Conservation (phyloP, 2,797 vertebrate species). For the Agapornis canus region DNA sequence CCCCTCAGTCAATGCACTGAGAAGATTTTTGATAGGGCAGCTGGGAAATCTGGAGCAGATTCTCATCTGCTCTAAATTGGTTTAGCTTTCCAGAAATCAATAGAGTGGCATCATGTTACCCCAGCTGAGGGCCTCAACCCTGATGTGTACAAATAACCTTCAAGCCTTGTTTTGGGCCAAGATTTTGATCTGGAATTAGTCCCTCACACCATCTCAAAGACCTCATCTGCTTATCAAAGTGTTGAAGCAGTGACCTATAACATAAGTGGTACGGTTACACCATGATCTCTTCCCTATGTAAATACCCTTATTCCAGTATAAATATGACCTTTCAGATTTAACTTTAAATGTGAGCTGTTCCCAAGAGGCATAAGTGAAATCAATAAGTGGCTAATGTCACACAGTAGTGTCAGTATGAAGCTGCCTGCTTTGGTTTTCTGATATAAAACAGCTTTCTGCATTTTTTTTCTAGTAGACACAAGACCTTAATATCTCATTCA, state of each 20-base stretch:
- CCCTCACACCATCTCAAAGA: not conserved
- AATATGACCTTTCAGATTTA: conserved; percentile 4
- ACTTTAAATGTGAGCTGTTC: conserved; percentile 8
- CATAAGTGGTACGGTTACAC: not conserved
- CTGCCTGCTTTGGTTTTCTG: not conserved
- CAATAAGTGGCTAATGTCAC: not conserved
- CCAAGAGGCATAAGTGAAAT: not conserved
- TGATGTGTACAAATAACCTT: not conserved
- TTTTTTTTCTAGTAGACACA: not conserved
- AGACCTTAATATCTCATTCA: not conserved
- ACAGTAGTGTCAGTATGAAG: not conserved
- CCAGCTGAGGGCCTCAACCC: not conserved
- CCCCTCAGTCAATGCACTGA: not conserved
- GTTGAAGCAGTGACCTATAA: not conserved
- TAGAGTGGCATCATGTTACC: not conserved
- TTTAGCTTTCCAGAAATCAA: conserved; percentile 51
- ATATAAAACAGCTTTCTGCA: not conserved
- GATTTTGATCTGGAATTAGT: not conserved
- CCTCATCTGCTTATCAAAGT: not conserved
- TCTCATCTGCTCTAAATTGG: conserved; percentile 34
- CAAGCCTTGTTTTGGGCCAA: not conserved
- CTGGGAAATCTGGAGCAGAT: conserved; percentile 49
- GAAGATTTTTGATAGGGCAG: conserved; percentile 50
- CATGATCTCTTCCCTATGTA: not conserved
- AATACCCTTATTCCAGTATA: not conserved